Evolutionary conservation across 2,888 invertebrate species (phyloP).

Genomic region (Trachelus troglodyta): DNA sequence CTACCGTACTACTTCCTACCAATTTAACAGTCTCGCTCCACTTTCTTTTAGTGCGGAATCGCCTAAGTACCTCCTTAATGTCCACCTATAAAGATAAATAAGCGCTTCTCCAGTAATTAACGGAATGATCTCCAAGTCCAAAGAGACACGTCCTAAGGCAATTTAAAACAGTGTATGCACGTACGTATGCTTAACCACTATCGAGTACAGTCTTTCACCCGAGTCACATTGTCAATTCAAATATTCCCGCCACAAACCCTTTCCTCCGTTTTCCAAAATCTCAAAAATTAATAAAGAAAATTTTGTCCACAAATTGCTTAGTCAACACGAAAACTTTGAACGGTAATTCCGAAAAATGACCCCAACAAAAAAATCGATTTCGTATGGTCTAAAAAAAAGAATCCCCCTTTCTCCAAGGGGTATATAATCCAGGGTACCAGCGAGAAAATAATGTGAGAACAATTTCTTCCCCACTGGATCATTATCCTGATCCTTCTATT

Average conservation of each 20-base stretch:
- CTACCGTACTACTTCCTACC: neutral
- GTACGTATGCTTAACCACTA: neutral
- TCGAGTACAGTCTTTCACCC: neutral
- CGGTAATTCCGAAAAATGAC: too few species aligned
- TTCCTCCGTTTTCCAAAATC: too few species aligned
- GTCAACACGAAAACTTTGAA: too few species aligned
- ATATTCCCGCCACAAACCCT: too few species aligned
- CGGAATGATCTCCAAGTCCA: neutral
- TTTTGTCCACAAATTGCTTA: too few species aligned
- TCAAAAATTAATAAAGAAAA: too few species aligned
- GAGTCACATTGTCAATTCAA: neutral
- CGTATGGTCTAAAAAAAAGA: neutral
- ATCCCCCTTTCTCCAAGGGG: constrained; percentile 16
- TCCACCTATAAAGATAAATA: constrained; percentile 1
- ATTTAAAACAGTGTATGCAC: neutral
- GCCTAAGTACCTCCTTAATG: neutral
- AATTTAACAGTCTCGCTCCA: neutral
- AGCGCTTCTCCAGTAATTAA: neutral
- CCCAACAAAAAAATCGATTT: too few species aligned
- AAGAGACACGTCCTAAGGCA: neutral
- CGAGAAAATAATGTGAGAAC: constrained; percentile 65
- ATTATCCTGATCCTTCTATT: constrained; percentile 44
- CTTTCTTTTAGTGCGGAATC: constrained; percentile 2
- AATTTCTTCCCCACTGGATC: constrained; percentile 59
- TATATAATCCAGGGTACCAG: constrained; percentile 35